These are phyloP conservation scores for Bacillus rossius DNA, from an alignment of 1,140 invertebrate species.

Conservation along the genomic window DNA sequence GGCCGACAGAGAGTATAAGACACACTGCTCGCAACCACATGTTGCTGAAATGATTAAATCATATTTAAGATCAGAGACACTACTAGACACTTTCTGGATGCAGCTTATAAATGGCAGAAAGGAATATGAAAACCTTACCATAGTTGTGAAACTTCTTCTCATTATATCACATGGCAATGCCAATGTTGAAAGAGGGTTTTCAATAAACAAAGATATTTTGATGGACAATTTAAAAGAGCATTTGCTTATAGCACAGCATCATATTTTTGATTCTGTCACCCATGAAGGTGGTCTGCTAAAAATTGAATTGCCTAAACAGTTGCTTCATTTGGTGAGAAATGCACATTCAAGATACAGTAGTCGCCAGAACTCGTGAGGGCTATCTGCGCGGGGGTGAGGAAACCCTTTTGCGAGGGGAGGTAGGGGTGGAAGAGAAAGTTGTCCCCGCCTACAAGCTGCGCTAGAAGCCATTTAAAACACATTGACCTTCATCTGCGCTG, in stretches of 20 bases:
- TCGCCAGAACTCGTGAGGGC: too few relatives aligned
- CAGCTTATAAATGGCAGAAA: slow-evolving; percentile 3
- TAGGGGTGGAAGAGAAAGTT: too few relatives aligned
- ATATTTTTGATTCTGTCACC: slow-evolving; percentile 18
- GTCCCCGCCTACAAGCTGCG: too few relatives aligned
- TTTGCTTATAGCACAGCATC: slow-evolving; percentile 21
- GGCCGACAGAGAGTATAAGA: too few relatives aligned
- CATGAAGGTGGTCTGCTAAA: neutral
- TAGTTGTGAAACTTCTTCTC: slow-evolving; percentile 5
- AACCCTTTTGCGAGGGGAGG: too few relatives aligned
- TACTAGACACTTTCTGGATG: slow-evolving; percentile 20
- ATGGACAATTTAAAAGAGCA: slow-evolving; percentile 22
- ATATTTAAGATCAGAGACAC: slow-evolving; percentile 11
- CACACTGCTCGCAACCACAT: neutral
- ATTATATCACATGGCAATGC: slow-evolving; percentile 22
- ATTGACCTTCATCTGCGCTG: too few relatives aligned
- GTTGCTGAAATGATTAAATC: neutral
- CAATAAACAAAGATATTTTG: slow-evolving; percentile 24
- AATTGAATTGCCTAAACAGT: too few relatives aligned
- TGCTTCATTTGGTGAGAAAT: too few relatives aligned
- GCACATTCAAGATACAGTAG: too few relatives aligned
- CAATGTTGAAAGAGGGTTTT: slow-evolving; percentile 24
- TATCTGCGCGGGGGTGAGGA: too few relatives aligned
- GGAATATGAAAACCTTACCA: slow-evolving; percentile 2
- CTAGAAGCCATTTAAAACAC: too few relatives aligned